phyloP scores from a whole-genome alignment of 2,113 vertebrate species.

The Albula glossodonta region DNA sequence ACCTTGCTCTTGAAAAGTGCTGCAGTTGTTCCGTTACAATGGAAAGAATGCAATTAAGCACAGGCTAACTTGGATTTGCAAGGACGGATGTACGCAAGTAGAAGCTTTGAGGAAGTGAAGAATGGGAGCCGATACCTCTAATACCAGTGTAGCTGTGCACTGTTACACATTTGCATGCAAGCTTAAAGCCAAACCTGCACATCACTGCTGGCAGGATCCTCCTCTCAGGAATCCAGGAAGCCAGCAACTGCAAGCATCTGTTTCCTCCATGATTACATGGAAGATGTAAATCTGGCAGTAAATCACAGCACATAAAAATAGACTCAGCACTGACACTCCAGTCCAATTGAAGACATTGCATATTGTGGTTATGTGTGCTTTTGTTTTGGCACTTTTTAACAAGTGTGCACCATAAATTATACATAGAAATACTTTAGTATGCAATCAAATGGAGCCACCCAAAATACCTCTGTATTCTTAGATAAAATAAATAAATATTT shows the following conservation, averaged over 20 bases:
- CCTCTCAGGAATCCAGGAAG: conserved; percentile 83
- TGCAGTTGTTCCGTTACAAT: conserved; percentile 70
- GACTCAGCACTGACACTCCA: conserved; percentile 56
- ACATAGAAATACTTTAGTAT: not conserved
- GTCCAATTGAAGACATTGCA: not conserved
- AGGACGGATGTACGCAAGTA: conserved; percentile 88
- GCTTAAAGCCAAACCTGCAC: conserved; percentile 81
- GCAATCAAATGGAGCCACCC: no score
- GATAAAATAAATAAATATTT: no score
- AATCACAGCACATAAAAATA: conserved; percentile 90
- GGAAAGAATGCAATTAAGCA: conserved; percentile 62
- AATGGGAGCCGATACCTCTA: conserved; percentile 80
- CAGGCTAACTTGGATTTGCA: conserved; percentile 68
- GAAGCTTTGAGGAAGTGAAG: conserved; percentile 92
- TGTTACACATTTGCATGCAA: conserved; percentile 80
- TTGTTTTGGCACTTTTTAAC: not conserved
- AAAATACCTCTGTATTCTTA: no score
- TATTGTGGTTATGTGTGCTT: not conserved
- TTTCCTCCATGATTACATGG: conserved; percentile 90
- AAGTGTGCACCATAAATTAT: not conserved
- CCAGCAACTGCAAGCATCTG: conserved; percentile 93
- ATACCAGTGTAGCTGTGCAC: conserved; percentile 77
- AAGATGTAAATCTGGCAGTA: conserved; percentile 82
- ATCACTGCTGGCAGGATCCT: conserved; percentile 75
- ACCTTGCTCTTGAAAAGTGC: conserved; percentile 79